phyloP scores from a whole-genome alignment of 1,140 invertebrate species.

The Ceratosolen fusciceps region DNA sequence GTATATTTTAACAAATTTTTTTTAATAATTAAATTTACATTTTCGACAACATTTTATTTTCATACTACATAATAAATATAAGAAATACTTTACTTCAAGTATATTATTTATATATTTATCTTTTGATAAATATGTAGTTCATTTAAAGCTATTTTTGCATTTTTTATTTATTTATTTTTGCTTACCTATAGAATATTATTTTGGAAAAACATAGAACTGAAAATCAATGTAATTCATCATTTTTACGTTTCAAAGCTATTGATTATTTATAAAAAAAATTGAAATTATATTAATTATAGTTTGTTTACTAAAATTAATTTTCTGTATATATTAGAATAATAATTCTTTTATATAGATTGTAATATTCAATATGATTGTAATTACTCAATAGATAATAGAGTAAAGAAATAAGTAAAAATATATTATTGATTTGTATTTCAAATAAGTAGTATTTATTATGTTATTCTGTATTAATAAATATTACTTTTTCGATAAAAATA shows the following conservation, averaged over 20 bases:
- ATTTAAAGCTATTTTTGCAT: conserved; percentile 48
- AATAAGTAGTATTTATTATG: background rate
- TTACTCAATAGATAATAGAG: background rate
- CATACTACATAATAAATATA: conserved; percentile 62
- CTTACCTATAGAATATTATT: conserved; percentile 39
- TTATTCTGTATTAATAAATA: background rate
- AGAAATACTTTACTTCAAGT: conserved; percentile 71
- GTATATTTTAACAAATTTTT: background rate
- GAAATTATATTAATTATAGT: too few relatives aligned
- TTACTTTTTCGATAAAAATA: background rate
- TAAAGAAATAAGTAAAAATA: background rate
- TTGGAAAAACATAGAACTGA: conserved; percentile 29
- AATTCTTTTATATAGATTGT: background rate
- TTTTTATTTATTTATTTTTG: conserved; percentile 34
- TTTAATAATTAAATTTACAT: conserved; percentile 27
- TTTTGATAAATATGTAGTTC: conserved; percentile 43
- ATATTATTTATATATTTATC: conserved; percentile 59
- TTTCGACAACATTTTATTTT: conserved; percentile 27
- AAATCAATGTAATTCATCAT: conserved; percentile 34
- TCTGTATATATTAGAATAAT: too few relatives aligned
- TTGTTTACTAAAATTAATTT: too few relatives aligned
- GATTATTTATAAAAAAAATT: too few relatives aligned
- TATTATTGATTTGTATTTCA: background rate
- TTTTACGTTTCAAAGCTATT: background rate
- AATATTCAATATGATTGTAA: too few relatives aligned